Evolutionary conservation across 2,113 vertebrate species (phyloP).

Genomic region (Protobothrops flavoviridis): DNA sequence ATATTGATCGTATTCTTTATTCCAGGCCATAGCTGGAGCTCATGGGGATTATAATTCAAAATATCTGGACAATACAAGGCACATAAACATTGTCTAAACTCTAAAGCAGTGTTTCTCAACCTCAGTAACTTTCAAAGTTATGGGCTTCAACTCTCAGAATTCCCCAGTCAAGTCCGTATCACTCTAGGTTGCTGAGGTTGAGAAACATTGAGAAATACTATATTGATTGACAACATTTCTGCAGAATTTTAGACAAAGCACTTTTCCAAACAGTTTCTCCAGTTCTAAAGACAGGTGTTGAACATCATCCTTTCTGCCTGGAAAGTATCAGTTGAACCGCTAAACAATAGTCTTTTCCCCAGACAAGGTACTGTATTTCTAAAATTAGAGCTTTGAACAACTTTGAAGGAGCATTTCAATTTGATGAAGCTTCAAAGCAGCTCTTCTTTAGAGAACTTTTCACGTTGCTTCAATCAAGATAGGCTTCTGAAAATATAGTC

Average conservation of each 20-base stretch:
- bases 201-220: background rate
- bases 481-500: background rate
- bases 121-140: background rate
- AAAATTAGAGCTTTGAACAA: background rate
- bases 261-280: background rate
- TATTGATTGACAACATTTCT: background rate
- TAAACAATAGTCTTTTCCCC: background rate
- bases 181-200: background rate
- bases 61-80: background rate
- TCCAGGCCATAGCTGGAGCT: background rate
- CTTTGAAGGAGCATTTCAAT: background rate
- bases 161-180: background rate
- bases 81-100: background rate
- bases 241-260: background rate
- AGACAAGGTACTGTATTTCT: background rate
- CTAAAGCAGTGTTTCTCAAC: background rate
- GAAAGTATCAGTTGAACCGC: background rate
- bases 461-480: background rate
- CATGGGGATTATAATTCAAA: background rate
- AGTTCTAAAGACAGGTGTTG: background rate
- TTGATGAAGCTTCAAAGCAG: background rate
- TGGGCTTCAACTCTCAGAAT: background rate
- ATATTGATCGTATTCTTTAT: background rate
- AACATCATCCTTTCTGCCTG: background rate
- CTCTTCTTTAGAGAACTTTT: background rate